Conservation (phyloP, 2,797 vertebrate genomes). For the Carapus acus region DNA sequence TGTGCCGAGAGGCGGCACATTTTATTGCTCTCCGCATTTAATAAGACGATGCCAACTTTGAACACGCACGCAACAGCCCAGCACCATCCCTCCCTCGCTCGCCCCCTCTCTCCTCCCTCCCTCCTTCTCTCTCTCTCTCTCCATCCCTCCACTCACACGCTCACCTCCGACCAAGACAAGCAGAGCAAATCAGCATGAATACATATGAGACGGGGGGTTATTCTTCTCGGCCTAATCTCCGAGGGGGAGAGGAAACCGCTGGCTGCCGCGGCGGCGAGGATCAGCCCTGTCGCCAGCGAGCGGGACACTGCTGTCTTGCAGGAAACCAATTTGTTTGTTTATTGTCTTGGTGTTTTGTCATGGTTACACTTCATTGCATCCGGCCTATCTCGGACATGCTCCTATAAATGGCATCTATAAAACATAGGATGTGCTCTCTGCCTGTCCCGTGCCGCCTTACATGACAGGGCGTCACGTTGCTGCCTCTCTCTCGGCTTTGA, state of each 20-base stretch:
- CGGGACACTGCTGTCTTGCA: slow-evolving; percentile 65
- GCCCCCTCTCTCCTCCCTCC: slow-evolving; percentile 8
- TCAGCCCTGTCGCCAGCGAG: slow-evolving; percentile 45
- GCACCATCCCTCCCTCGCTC: slow-evolving; percentile 2
- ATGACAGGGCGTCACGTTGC: slow-evolving; percentile 49
- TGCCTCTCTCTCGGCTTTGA: slow-evolving; percentile 47
- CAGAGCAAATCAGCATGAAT: slow-evolving; percentile 55
- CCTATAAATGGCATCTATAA: slow-evolving; percentile 76
- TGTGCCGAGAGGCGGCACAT: too few species aligned
- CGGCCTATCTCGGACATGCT: slow-evolving; percentile 63
- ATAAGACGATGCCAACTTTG: too few species aligned
- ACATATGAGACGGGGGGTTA: slow-evolving; percentile 65
- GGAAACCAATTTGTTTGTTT: slow-evolving; percentile 77
- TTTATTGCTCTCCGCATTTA: too few species aligned
- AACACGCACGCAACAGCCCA: too few species aligned
- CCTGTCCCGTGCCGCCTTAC: slow-evolving; percentile 20
- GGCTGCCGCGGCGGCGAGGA: slow-evolving; percentile 41
- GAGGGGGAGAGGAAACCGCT: slow-evolving; percentile 41
- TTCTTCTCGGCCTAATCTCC: slow-evolving; percentile 61
- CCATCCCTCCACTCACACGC: slow-evolving; percentile 7
- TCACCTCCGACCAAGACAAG: slow-evolving; percentile 14
- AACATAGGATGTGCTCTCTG: slow-evolving; percentile 58
- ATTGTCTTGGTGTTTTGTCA: slow-evolving; percentile 74
- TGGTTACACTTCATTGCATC: slow-evolving; percentile 73
- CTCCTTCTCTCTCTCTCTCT: slow-evolving; percentile 1